These are phyloP conservation scores for Cancer borealis DNA, from an alignment of 2,888 invertebrate species.

Conservation along the genomic window DNA sequence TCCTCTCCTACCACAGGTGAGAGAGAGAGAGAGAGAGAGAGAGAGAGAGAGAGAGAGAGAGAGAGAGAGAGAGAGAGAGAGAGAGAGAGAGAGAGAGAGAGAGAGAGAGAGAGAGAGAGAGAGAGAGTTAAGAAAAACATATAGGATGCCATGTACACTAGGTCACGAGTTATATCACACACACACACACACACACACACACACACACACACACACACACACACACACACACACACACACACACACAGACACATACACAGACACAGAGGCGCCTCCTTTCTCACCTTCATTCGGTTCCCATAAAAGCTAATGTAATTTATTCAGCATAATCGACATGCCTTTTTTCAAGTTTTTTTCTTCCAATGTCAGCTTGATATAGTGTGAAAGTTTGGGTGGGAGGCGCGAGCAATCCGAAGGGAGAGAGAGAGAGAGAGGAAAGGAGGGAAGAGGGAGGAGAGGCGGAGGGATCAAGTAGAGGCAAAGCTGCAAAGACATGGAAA, in stretches of 20 bases:
- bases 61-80: background rate
- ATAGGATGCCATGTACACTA: background rate
- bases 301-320: background rate
- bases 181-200: background rate
- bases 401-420: background rate
- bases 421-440: background rate
- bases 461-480: background rate
- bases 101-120: too few species aligned
- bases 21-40: slow-evolving; percentile 30
- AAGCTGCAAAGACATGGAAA: slow-evolving; percentile 11
- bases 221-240: slow-evolving; percentile 12
- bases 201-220: background rate
- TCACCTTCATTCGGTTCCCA: background rate
- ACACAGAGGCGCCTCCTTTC: background rate
- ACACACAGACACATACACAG: background rate
- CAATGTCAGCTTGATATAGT: slow-evolving; percentile 12
- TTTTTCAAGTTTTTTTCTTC: background rate
- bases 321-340: background rate
- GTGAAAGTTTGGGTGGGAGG: background rate
- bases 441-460: background rate
- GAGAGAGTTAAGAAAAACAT: background rate
- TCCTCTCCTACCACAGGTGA: slow-evolving; percentile 70
- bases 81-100: too few species aligned
- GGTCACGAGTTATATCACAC: background rate
- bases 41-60: slow-evolving; percentile 20